Base-by-base conservation (phyloP, 2,888 invertebrate genomes). In the Acholoe squamosa region DNA sequence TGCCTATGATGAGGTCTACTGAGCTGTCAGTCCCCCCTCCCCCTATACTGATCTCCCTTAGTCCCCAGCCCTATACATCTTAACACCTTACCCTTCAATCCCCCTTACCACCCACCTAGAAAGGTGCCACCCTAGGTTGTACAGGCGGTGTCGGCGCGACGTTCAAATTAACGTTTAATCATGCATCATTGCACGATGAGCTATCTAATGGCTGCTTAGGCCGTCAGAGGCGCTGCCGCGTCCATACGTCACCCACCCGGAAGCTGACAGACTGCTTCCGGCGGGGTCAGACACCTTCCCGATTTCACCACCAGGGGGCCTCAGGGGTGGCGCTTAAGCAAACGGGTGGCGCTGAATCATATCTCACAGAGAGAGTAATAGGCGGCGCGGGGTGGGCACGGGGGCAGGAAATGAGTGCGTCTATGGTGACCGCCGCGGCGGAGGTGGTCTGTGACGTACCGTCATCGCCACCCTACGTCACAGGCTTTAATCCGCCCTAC, bases 191-290 rank as follows among this genome's bases (percentile, higher is more conserved):
- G 84, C 43, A 22, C 84, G 84, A 84, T 84, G 84, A 84, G 84
- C 84, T 51, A 84, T 51, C 84, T 84, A 84, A 84, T 84, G 84
- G 84, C 84, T 84, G 84, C 84, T 84, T 84, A 84, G 84, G 43
- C 33, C 51, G 43, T 84, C 43, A n/a, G 43, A 16, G 84, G 43
- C 43, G 84, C 71, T 33, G 84, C 51, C 16, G 43, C 19, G 51
- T 7, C 25, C 43, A 43, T 84, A 84, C 51, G 84, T 84, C 84
- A 84, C n/a, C 43, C 43, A 19, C n/a, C 51, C 43, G 43, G 43
- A 71, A n/a, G 84, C 43, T 84, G 84, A 84, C 84, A 84, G 51
- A 51, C 84, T 84, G n/a, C 84, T 51, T 84, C 84, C 84, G 84
- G 34, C 33, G 84, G 43, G 84, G 84, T 84, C 84, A 84, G 43